These are phyloP conservation scores for Nannoperca australis DNA, from an alignment of 2,797 vertebrate genomes.

Conservation along the genomic window DNA sequence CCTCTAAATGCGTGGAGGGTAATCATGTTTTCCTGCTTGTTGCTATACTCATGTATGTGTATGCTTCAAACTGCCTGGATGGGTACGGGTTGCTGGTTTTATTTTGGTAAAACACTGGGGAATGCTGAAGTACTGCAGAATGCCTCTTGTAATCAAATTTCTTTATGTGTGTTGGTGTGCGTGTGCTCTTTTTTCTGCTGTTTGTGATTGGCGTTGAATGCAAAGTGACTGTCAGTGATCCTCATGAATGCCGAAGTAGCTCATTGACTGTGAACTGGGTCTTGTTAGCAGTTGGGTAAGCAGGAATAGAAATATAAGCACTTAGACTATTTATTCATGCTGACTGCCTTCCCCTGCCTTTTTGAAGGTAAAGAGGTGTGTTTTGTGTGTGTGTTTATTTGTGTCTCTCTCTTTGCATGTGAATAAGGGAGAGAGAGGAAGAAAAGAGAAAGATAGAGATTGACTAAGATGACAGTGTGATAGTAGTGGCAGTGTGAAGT, in stretches of 20 bases:
- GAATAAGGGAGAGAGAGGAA: constrained; percentile 31
- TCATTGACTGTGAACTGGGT: constrained; percentile 88
- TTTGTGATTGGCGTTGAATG: constrained; percentile 88
- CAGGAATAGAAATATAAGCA: constrained; percentile 86
- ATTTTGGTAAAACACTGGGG: constrained; percentile 80
- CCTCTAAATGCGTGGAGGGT: constrained; percentile 78
- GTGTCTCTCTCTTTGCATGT: constrained; percentile 50
- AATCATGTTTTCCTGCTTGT: constrained; percentile 75
- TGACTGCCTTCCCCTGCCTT: constrained; percentile 76
- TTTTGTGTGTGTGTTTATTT: constrained; percentile 55
- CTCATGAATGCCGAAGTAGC: constrained; percentile 89
- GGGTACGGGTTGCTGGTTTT: constrained; percentile 64
- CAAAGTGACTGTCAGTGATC: constrained; percentile 89
- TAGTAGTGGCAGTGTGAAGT: constrained; percentile 35
- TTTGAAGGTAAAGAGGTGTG: constrained; percentile 82
- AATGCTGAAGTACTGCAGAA: constrained; percentile 77
- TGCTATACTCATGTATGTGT: constrained; percentile 47
- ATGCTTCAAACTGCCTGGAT: constrained; percentile 53
- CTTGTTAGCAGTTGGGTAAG: constrained; percentile 86
- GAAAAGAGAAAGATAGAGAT: constrained; percentile 28
- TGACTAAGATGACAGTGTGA: constrained; percentile 54
- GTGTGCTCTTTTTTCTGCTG: constrained; percentile 67
- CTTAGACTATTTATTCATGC: constrained; percentile 83
- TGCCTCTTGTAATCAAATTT: constrained; percentile 81
- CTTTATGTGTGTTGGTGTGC: constrained; percentile 69